Conservation (phyloP, 2,888 invertebrate genomes). For the Silvanus unidentatus region DNA sequence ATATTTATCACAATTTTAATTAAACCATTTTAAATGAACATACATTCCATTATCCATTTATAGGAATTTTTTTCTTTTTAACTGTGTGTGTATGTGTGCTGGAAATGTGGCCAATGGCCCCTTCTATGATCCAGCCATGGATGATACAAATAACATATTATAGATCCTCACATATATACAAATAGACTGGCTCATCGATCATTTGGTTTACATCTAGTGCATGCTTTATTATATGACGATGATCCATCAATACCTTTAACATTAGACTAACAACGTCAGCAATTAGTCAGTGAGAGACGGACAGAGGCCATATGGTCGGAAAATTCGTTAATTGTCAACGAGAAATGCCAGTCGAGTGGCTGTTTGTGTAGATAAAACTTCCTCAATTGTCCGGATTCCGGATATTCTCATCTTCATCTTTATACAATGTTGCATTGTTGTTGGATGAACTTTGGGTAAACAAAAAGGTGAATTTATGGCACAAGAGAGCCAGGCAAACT, state of each 20-base stretch:
- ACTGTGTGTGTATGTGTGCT: too few relatives aligned
- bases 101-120: conserved; percentile 10
- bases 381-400: too few relatives aligned
- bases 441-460: too few relatives aligned
- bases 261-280: conserved; percentile 33
- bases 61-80: conserved; percentile 28
- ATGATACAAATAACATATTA: background rate
- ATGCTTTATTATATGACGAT: conserved; percentile 32
- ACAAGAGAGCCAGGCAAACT: too few relatives aligned
- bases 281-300: conserved; percentile 23
- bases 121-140: conserved; percentile 13
- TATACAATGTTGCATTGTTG: too few relatives aligned
- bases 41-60: conserved; percentile 33
- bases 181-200: conserved; percentile 27
- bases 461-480: too few relatives aligned
- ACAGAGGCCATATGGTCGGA: too few relatives aligned
- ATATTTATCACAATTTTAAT: conserved; percentile 31
- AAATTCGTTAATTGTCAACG: too few relatives aligned
- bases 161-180: conserved; percentile 18
- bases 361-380: too few relatives aligned
- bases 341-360: too few relatives aligned
- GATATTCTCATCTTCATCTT: too few relatives aligned
- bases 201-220: conserved; percentile 28
- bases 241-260: conserved; percentile 37
- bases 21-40: conserved; percentile 31